Base-by-base conservation (phyloP, 1,140 invertebrate species). In the Ruditapes philippinarum region DNA sequence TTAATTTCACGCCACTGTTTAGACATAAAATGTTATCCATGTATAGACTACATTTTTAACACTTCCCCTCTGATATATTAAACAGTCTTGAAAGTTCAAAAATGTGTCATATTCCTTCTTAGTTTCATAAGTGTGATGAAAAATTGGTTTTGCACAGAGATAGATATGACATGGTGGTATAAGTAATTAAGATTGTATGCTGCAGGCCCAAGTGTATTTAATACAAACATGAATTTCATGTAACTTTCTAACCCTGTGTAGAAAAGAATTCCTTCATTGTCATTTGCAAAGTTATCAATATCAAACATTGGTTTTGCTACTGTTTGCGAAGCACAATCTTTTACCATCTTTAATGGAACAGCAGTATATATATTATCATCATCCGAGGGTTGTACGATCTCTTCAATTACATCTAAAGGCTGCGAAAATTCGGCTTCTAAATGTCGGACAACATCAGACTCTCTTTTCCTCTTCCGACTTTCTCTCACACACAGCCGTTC, bases 41-140 rank as follows among this genome's bases (percentile, higher is more conserved):
- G 42, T 45, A 14, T 7, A 82, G 22, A 84, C 22, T 80, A 79
- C 9, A 81, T 84, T 45, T 25, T 57, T 12, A 33, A 33, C 40
- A 86, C 62, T 9, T 54, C 54, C 28, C 78, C n/a, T 57, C 25
- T 0, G 14, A 73, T 84, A 88, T 70, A 84, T 57, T 38, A 42
- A 31, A 14, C 60, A 79, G 2, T 87, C 42, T 84, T 83, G 70
- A n/a, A n/a, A n/a, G n/a, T n/a, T n/a, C 42, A 86, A 85, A 91
- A 40, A 85, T 85, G 57, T 7, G 65, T 73, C 17, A 31, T 79
- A 28, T 89, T 57, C n/a, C 76, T 17, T 38, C 86, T 80, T 0
- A 91, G 49, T 65, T 88, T 91, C 51, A 91, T 91, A 7, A 91
- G 68, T 22, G 51, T 49, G 9, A 89, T 42, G 38, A 89, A 91